A percentile compares a stretch with the other conserved stretches of the same genome.
These are phyloP conservation scores for Paragorgia papillata DNA, from an alignment of 92 coral and sea anemone species.

Conservation along the genomic window DNA sequence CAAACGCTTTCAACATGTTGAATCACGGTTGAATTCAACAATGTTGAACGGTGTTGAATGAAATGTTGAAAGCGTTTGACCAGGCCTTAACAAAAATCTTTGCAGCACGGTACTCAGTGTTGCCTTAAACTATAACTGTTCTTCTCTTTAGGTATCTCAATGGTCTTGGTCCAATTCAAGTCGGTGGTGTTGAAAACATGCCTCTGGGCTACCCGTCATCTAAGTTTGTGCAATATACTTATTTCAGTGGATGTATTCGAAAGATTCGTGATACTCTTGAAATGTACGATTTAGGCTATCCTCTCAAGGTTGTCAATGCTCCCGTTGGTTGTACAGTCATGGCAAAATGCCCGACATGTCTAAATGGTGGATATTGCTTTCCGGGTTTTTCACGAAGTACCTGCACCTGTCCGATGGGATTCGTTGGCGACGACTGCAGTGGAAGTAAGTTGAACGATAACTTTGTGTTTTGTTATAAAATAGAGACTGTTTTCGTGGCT, in stretches of 20 bases:
- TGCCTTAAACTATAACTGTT: too few relatives aligned
- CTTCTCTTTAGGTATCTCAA: constrained; percentile 90
- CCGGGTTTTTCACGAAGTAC: constrained; percentile 73
- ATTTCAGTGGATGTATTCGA: constrained; percentile 86
- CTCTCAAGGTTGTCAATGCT: constrained; percentile 68
- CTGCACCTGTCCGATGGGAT: constrained; percentile 87
- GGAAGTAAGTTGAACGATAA: constrained; percentile 65
- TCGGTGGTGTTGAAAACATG: constrained; percentile 80
- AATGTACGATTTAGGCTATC: constrained; percentile 87
- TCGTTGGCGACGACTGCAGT: constrained; percentile 68
- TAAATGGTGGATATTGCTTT: constrained; percentile 77
- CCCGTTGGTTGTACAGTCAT: constrained; percentile 71
- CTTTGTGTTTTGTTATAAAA: not conserved
- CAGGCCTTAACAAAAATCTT: too few relatives aligned
- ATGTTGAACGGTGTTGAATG: too few relatives aligned
- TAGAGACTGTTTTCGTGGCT: too few relatives aligned
- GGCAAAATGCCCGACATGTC: constrained; percentile 70
- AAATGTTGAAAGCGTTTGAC: too few relatives aligned
- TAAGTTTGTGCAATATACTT: constrained; percentile 52
- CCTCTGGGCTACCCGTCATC: constrained; percentile 50
- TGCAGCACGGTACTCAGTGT: too few relatives aligned
- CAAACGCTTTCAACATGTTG: too few relatives aligned
- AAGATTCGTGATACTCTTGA: constrained; percentile 65
- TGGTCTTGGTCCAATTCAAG: constrained; percentile 97
- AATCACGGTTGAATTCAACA: too few relatives aligned